Base-by-base conservation (phyloP, 1,140 invertebrate species). In the Brachionus sp. region DNA sequence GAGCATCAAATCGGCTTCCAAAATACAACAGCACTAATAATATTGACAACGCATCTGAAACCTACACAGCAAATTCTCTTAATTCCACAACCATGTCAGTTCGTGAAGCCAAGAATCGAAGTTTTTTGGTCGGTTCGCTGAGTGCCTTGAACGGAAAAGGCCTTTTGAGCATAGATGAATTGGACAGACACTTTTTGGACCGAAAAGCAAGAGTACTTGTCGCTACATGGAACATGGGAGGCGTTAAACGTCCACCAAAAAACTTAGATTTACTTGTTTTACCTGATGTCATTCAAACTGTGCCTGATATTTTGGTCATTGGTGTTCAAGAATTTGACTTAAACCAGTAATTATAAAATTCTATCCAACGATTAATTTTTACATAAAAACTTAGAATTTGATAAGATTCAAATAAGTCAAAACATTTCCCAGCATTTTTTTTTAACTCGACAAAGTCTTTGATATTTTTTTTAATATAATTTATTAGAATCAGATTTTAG, bases 171-270 rank as follows among this genome's bases (percentile, higher is more conserved):
- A 90, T 92, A 7, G 91, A 92, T 33, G 95, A 97, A 87, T 89
- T 98, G 53, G 92, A 94, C 85, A 92, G 94, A 87, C 93, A 94
- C 29, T 92, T 97, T 86, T 94, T 94, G 5, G 92, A 93, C 86
- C 91, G 93, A 85, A 93, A 94, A 89, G 89, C 97, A 0, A 93
- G 86, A 33, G 92, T 98, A 84, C 96, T 95, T 90, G 92, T 96
- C 80, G 95, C 94, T 12, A 95, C 95, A 5, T 98, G 95, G 95
- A 98, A 98, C 88, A 96, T 97, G 94, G 94, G 94, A 12, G 94
- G 94, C 91, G 92, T 93, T 87, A 89, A 89, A 86, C 86, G 86
- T 82, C 84, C 84, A 64, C 66, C 78, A 7, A 64, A 37, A 66
- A 75, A 66, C 12, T 87, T 97, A 84, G 94, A 95, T 86, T 93